Base-by-base conservation (phyloP, 2,113 vertebrate species). In the Lophura nycthemera region DNA sequence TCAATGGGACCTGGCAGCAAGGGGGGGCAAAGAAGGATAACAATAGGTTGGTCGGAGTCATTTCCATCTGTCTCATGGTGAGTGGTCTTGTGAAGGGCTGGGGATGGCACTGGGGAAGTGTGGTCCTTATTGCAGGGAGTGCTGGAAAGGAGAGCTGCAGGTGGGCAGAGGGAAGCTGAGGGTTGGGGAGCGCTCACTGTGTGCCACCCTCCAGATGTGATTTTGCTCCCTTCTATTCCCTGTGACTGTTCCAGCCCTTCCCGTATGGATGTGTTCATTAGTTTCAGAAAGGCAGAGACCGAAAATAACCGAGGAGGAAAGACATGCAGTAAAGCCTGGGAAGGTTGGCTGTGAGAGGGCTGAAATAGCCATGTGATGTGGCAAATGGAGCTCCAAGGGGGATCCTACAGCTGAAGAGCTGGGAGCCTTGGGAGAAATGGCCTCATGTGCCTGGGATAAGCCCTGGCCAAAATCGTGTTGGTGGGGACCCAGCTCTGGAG, bases 91-190 rank as follows among this genome's bases (percentile, higher is more conserved):
- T 0, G 2, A 81, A 75, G 71, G 40, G 66, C 47, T 1, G 4
- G 52, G 22, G 43, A 48, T 78, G 73, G 32, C 30, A 34, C 4
- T 12, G 38, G 57, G 30, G 38, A 64, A 12, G 47, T 13, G 8
- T 36, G 60, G 29, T 36, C 25, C 32, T 67, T 0, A 7, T 42
- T 61, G 64, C 0, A 0, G 4, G 34, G 77, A 72, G 77, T 42
- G 65, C 66, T 92, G 14, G 29, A 48, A 75, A 38, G 3, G 36
- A 34, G 73, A 56, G 48, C 18, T 15, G 13, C 11, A 34, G 43
- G 20, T 36, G 45, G 85, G 57, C 59, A 73, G 60, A 17, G 2
- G 1, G 4, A 29, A 59, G n/a, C 10, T 25, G 54, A 65, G 50
- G 0, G 6, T 20, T 7, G 19, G 52, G 57, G 45, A 95, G 38